Percentiles rank a stretch among this genome's conserved stretches.
These are phyloP conservation scores for Pseudochaenichthys georgianus DNA, from an alignment of 2,797 vertebrate species.

Conservation along the genomic window DNA sequence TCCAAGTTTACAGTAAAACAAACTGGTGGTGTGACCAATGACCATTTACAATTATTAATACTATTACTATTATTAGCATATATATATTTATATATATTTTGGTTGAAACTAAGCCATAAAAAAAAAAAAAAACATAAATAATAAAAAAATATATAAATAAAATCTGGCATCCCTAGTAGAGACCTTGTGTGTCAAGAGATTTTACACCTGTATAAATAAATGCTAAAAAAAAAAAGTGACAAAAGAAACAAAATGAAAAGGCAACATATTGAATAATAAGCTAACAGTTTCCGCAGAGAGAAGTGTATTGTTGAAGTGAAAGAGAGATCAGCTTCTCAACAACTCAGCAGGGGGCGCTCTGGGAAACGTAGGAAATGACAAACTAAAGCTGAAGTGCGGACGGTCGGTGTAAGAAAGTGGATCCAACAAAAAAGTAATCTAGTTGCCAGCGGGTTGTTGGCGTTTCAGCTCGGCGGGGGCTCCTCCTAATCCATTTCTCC, in stretches of 20 bases:
- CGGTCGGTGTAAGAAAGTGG: conserved; percentile 45
- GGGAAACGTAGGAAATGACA: conserved; percentile 51
- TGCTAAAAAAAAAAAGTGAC: no score
- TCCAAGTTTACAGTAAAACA: no score
- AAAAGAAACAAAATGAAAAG: not conserved
- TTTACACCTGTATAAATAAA: no score
- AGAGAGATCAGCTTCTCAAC: conserved; percentile 35
- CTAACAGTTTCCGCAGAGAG: conserved; percentile 2
- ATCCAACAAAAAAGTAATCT: conserved; percentile 62
- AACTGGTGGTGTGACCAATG: no score
- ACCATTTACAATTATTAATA: no score
- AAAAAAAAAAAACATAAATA: no score
- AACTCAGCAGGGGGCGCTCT: conserved; percentile 34
- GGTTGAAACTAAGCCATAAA: no score
- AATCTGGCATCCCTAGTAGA: no score
- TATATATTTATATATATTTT: no score
- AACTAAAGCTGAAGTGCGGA: conserved; percentile 27
- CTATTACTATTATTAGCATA: no score
- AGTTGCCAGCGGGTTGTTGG: conserved; percentile 54
- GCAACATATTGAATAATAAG: not conserved
- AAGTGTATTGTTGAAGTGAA: conserved; percentile 29
- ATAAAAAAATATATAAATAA: no score
- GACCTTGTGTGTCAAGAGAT: no score
- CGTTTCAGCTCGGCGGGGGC: conserved; percentile 44
- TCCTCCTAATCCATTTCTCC: conserved; percentile 60